Base-by-base conservation (phyloP, 2,113 vertebrate genomes). In the Tricholaema leucomelas region DNA sequence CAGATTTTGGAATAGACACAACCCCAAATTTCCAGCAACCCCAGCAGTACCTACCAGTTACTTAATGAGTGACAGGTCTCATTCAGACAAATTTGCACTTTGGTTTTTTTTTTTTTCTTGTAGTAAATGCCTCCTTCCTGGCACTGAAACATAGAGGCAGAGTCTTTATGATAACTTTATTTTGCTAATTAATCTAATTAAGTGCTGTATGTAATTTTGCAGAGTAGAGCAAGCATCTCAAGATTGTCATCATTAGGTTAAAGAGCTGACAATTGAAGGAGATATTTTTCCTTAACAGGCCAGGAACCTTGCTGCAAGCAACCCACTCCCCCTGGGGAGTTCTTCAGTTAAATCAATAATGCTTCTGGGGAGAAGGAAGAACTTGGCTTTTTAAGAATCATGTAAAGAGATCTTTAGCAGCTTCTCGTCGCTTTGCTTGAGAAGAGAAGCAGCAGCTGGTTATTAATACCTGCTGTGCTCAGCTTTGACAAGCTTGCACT, bases 181-280 rank as follows among this genome's bases (percentile, higher is more conserved):
- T 96, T 93, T 81, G 75, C 76, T 89, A 96, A 95, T 96, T 90
- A 95, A 96, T 96, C 82, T 95, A 95, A 97, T 96, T 94, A 93
- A 88, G 72, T 92, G 69, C 69, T 86, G 84, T 90, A 94, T 91
- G 91, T 93, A 96, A 95, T 96, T 95, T 90, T 88, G 85, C 70
- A 55, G 89, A 93, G 85, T 87, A 87, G 63, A 93, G 87, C 70
- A 91, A 94, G 60, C 78, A 92, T 80, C 91, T 96, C 65, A 72
- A 81, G 93, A 93, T 91, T 96, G 78, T 95, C 88, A 94, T 96
- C 93, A 96, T 97, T 97, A 97, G 85, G 89, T 92, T 96, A 95
- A 96, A 92, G 91, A 96, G 96, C 82, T 92, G 90, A 93, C 90
- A 97, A 96, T 63, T 94, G 94, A 91, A 78, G 84, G 75, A 73